Evolutionary conservation across 1,140 invertebrate genomes (phyloP), one percentile per base, ranked within the genome.

Genomic region (Ceratosolen solmsi): DNA sequence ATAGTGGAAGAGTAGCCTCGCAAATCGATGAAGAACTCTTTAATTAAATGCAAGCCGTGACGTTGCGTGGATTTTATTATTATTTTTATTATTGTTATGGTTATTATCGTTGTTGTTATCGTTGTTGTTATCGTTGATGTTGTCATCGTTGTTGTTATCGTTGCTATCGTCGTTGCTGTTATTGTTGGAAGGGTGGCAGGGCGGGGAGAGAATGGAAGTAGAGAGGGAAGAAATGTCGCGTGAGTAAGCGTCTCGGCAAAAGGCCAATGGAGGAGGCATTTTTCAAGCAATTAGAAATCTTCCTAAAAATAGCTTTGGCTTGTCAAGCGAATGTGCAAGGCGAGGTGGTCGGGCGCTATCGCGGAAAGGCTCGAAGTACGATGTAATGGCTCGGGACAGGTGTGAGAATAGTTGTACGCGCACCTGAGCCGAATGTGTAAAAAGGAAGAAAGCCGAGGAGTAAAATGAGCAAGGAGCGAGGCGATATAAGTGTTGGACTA

Each of bases 401-500:
- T 71, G 80, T 56, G 73, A 70, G 70, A 73, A 63, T 58, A 41
- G 5, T 9, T n/a, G 46, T 74, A 74, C 30, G 38, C 13, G 46
- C 71, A 30, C 46, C 38, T 36, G 60, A 65, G 60, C 30, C 13
- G 17, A n/a, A 36, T 46, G 13, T 20, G 54, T 25, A 72, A 70
- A 78, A 54, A 56, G 76, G 41, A 70, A 56, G 25, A 15, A n/a
- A n/a, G n/a, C 11, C 49, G n/a, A n/a, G n/a, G 27, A 63, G 71
- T 9, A 27, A 81, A 76, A 70, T 68, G 79, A 68, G 71, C 56
- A 75, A 81, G 72, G n/a, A 25, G 58, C n/a, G 49, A 79, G 78
- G 63, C 27, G 71, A 63, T 79, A 75, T 72, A 84, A 80, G 76
- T 71, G 83, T 76, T 84, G 63, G 85, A 83, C 87, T 91, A 91